Evolutionary conservation across 2,113 vertebrate species (phyloP).

Genomic region (Amazona vittata): DNA sequence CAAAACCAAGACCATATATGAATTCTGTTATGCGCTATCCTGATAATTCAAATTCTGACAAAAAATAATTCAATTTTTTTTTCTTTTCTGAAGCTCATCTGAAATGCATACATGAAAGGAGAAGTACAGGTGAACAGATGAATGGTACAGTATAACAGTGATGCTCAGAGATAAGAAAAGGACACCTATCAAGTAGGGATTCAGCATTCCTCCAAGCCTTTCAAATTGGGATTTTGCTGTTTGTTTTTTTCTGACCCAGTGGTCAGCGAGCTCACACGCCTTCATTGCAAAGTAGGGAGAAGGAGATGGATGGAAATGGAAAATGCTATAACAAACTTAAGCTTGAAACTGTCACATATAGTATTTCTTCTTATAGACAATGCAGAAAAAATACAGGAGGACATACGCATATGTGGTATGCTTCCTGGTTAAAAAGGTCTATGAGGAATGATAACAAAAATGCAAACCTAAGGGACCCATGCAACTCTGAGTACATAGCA

Average conservation of each 20-base stretch:
- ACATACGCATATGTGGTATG: accelerated
- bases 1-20: neutral
- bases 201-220: neutral
- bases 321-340: neutral
- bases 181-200: neutral
- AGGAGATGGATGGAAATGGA: neutral
- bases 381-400: neutral
- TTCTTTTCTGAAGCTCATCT: neutral
- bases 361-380: neutral
- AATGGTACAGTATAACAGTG: accelerated
- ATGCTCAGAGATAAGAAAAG: neutral
- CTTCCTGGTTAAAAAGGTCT: neutral
- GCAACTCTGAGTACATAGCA: neutral
- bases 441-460: neutral
- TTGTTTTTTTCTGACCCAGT: neutral
- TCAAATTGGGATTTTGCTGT: neutral
- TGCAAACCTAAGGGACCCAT: neutral
- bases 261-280: neutral
- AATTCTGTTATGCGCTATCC: neutral
- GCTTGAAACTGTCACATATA: neutral
- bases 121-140: neutral
- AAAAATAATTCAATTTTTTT: neutral
- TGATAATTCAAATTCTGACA: neutral
- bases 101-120: neutral
- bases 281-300: neutral